phyloP scores from a whole-genome alignment of 2,113 vertebrate genomes.

The Sapayoa aenigma region DNA sequence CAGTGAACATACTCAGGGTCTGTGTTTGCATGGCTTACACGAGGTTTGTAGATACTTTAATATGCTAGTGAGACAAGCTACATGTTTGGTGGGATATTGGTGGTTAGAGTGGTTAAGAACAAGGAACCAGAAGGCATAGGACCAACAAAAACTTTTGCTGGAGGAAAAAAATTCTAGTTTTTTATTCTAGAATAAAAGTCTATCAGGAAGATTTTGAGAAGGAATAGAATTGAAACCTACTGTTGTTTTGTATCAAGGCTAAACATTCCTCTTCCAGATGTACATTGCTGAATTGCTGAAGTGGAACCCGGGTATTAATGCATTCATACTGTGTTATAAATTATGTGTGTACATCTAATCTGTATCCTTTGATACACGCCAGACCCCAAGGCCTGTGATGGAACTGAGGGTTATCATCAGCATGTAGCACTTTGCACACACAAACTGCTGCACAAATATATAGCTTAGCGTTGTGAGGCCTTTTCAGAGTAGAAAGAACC shows the following conservation, averaged over 20 bases:
- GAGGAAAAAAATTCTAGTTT: neutral
- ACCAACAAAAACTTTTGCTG: conserved; percentile 4
- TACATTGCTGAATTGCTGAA: neutral
- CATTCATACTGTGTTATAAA: neutral
- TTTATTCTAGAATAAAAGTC: neutral
- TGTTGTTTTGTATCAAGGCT: neutral
- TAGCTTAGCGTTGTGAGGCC: neutral
- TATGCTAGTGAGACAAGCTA: neutral
- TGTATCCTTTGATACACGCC: neutral
- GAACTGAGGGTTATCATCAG: neutral
- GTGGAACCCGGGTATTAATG: neutral
- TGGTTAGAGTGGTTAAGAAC: conserved; percentile 7
- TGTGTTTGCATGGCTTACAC: neutral
- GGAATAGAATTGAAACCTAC: neutral
- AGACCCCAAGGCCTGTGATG: neutral
- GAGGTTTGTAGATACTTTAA: neutral
- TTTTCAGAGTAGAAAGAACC: neutral
- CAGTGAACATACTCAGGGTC: neutral
- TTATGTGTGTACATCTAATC: neutral
- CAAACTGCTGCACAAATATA: neutral
- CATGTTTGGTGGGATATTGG: neutral
- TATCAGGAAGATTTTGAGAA: neutral
- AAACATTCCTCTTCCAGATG: neutral
- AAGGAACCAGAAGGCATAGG: neutral
- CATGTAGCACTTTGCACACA: neutral